phyloP scores from a whole-genome alignment of 1,140 invertebrate species.

The Vanessa atalanta region DNA sequence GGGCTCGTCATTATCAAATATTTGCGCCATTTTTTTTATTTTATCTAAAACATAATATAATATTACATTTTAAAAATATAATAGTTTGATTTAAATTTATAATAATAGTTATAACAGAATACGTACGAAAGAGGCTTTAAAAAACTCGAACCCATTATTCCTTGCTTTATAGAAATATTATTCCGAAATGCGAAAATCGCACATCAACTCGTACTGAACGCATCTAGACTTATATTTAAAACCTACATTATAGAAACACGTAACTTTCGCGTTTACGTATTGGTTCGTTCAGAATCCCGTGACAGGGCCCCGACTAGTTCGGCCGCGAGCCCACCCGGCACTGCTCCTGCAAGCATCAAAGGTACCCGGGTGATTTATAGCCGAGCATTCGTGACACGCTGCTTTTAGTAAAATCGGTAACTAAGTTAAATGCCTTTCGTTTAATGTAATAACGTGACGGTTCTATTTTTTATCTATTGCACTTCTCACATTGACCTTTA shows the following conservation, averaged over 20 bases:
- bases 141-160: slow-evolving; percentile 17
- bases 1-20: slow-evolving; percentile 81
- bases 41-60: slow-evolving; percentile 17
- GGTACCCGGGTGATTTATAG: slow-evolving; percentile 66
- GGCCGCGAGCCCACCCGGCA: slow-evolving; percentile 57
- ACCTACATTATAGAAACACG: slow-evolving; percentile 42
- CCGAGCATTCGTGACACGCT: slow-evolving; percentile 63
- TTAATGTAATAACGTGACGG: slow-evolving; percentile 44
- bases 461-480: slow-evolving; percentile 39
- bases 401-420: slow-evolving; percentile 61
- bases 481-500: slow-evolving; percentile 31
- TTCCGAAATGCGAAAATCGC: slow-evolving; percentile 48
- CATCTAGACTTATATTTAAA: slow-evolving; percentile 40
- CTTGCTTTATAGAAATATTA: slow-evolving; percentile 14
- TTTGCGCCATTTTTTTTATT: slow-evolving; percentile 29
- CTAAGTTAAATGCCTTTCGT: slow-evolving; percentile 58
- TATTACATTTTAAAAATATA: too few relatives aligned
- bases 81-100: too few relatives aligned
- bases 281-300: slow-evolving; percentile 13
- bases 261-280: slow-evolving; percentile 32
- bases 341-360: slow-evolving; percentile 55
- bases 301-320: slow-evolving; percentile 31
- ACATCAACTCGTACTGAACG: slow-evolving; percentile 50
- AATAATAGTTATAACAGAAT: neutral
- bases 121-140: neutral